Percentiles rank a stretch among this genome's conserved stretches.
These are phyloP conservation scores for Xenopus laevis DNA, from an alignment of 2,113 vertebrate species.

Conservation along the genomic window DNA sequence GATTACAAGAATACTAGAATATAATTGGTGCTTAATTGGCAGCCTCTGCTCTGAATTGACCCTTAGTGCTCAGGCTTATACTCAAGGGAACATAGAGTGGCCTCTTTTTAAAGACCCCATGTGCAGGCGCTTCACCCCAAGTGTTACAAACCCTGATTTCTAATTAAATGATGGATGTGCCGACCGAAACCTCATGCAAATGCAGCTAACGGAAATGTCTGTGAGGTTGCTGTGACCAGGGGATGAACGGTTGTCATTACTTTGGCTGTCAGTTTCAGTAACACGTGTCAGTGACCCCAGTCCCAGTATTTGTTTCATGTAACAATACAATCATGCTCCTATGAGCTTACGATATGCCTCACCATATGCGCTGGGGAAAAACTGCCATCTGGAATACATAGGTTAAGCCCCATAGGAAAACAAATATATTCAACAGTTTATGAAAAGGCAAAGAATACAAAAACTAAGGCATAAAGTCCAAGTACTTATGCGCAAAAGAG, in stretches of 20 bases:
- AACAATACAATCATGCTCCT: slow-evolving; percentile 42
- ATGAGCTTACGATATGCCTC: slow-evolving; percentile 44
- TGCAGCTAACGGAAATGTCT: too few relatives aligned
- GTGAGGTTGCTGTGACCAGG: neutral
- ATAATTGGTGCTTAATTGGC: slow-evolving; percentile 5
- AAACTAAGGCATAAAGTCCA: slow-evolving; percentile 39
- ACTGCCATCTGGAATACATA: slow-evolving; percentile 61
- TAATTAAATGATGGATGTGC: slow-evolving; percentile 17
- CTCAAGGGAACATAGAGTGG: neutral
- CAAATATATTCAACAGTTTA: slow-evolving; percentile 61
- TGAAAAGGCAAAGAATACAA: slow-evolving; percentile 53
- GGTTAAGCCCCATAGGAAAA: slow-evolving; percentile 58
- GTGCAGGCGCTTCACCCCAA: neutral
- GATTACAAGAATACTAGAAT: neutral
- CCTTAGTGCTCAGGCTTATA: neutral
- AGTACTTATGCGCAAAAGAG: slow-evolving; percentile 43
- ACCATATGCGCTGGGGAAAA: slow-evolving; percentile 60
- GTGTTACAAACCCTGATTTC: slow-evolving; percentile 3
- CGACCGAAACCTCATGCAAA: neutral
- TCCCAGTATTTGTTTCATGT: slow-evolving; percentile 46
- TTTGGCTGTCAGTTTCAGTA: slow-evolving; percentile 44
- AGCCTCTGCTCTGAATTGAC: neutral
- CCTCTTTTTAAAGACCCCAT: neutral
- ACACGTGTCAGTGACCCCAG: slow-evolving; percentile 39
- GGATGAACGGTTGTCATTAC: slow-evolving; percentile 19